Base-by-base conservation (phyloP, 2,888 invertebrate species). In the Agonum fuliginosum region DNA sequence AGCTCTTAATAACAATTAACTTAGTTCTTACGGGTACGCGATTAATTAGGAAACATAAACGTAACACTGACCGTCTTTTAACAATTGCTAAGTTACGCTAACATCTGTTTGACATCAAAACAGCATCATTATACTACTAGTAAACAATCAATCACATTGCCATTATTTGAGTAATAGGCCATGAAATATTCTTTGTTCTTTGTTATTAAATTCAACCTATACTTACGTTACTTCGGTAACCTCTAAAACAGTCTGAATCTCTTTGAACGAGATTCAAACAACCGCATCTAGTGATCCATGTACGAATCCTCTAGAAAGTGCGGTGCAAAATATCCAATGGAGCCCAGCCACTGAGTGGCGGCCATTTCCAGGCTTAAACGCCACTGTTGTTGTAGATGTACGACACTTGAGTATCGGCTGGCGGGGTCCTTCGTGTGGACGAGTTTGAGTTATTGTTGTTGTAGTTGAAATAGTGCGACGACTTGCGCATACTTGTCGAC, bases 401-500 rank as follows among this genome's bases (percentile, higher is more conserved):
- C n/a, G 87, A 85, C 2, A 87, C 87, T 10, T 86, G 84, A 77
- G 83, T 83, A 70, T 87, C 86, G 30, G 84, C 83, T 81, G 88
- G 84, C 81, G 88, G 82, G 41, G 85, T 80, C 83, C 86, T 80
- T 84, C 87, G 87, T 75, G 88, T 89, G 54, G 89, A 89, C 19
- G 89, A 89, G 80, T 85, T 89, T 4, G 58, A 62, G 8, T 62
- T 62, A 12, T 62, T 62, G 34, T 85, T 88, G 86, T 90, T 90
- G 83, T 90, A 89, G 84, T 93, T 93, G 82, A 94, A 94, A 86
- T 95, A 95, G 84, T 95, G 95, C 81, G 95, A 95, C 12, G 95
- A 95, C 84, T 95, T 95, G 81, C 95, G 89, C 84, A 94, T 94
- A 82, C 94, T 94, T 0, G 95, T 94, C 65, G 95, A 95, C 1